Conservation (phyloP, 2,113 vertebrate species). For the Tragelaphus strepsiceros region DNA sequence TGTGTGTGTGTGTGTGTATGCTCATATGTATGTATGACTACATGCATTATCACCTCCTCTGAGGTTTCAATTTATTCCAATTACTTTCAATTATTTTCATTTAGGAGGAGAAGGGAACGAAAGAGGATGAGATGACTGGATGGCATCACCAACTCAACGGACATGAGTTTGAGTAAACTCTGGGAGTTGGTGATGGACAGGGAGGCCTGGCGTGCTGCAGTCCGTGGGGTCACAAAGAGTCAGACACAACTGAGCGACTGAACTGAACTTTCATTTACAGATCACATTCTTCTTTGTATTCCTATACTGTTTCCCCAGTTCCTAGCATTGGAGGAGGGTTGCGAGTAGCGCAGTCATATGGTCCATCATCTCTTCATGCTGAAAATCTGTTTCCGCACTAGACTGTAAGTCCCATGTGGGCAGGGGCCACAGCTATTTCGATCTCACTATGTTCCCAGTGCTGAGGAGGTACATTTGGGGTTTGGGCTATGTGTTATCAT, state of each 20-base stretch:
- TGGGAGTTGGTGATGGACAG: accelerated
- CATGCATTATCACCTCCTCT: background rate
- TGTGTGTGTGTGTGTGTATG: too few relatives aligned
- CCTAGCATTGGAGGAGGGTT: background rate
- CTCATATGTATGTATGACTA: background rate
- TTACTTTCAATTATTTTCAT: background rate
- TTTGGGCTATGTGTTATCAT: background rate
- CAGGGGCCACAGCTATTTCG: background rate
- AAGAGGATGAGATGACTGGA: background rate
- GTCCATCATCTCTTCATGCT: background rate
- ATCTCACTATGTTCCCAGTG: background rate
- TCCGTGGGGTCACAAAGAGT: background rate
- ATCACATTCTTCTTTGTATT: background rate
- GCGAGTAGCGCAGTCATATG: background rate
- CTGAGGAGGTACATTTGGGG: background rate
- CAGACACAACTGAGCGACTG: background rate
- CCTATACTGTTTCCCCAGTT: background rate
- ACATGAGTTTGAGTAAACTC: background rate
- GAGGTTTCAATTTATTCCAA: background rate
- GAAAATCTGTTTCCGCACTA: background rate
- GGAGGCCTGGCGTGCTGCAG: background rate
- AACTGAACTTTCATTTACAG: background rate
- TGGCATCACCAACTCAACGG: background rate
- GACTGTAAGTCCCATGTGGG: background rate
- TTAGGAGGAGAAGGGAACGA: background rate